Evolutionary conservation across 1,140 invertebrate species (phyloP), one percentile per base, ranked within the genome.

Genomic region (Sminthurinus signatus): DNA sequence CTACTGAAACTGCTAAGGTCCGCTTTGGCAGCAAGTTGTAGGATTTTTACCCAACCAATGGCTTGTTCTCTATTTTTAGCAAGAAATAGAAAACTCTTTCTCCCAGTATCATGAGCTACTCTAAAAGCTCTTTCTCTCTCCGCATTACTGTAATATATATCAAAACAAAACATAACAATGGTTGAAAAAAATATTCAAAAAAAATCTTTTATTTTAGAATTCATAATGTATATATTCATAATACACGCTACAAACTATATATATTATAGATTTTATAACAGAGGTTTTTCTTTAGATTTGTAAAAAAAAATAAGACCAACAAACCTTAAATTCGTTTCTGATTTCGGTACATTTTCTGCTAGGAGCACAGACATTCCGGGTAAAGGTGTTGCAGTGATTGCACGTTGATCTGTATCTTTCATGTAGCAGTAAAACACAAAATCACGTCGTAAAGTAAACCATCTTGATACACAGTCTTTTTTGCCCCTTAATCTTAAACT

Each of bases 341-440:
- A 59, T 60, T 69, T 72, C 2, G 60, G 64, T 12, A 72, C 55
- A 19, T 60, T 44, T 12, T 72, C 70, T 12, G 61, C 62, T 57
- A 72, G 52, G 32, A 55, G 14, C 46, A 68, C 60, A n/a, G 52
- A 42, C 65, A 70, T 71, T 36, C 67, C 67, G 17, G 84, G 84
- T 73, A 86, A 78, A 0, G 85, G 84, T 0, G 83, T 82, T 0
- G 83, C 82, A 0, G 82, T 83, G 67, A 85, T 74, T 14, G 85
- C 83, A 43, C 56, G 57, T 27, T 67, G 75, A 46, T 85, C 83
- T 50, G 78, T 77, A 44, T 83, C 78, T 10, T 80, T 80, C 61
- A 80, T 80, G 68, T 84, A 86, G 0, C 80, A 82, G 64, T 86
- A 86, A 0, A 86, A 76, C 59, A 85, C 84, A 74, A 85, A 86